These are phyloP conservation scores for Campopleginae sp. DNA, from an alignment of 2,888 invertebrate genomes.

Conservation along the genomic window DNA sequence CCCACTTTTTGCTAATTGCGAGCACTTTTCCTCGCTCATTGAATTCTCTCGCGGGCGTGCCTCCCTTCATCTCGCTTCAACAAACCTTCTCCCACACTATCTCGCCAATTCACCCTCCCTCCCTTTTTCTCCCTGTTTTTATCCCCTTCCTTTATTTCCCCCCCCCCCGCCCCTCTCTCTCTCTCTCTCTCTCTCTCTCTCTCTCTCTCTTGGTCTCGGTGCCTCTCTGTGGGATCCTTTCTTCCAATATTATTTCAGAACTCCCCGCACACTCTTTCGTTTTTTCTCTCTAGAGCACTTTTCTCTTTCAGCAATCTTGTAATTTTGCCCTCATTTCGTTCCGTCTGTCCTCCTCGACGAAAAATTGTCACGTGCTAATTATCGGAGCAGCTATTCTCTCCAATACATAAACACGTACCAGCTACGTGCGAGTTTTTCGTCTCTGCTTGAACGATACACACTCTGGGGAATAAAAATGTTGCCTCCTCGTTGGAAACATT, in stretches of 20 bases:
- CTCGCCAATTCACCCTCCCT: slow-evolving; percentile 22
- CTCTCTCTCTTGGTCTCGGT: not conserved
- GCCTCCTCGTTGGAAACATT: not conserved
- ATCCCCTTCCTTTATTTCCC: no score
- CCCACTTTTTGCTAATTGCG: slow-evolving; percentile 72
- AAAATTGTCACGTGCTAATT: slow-evolving; percentile 64
- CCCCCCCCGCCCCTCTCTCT: not conserved
- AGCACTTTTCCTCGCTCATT: slow-evolving; percentile 74
- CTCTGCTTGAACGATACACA: not conserved
- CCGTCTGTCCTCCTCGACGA: slow-evolving; percentile 25
- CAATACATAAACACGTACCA: not conserved
- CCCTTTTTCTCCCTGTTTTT: not conserved
- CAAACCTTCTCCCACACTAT: slow-evolving; percentile 42
- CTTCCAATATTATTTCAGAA: slow-evolving; percentile 56
- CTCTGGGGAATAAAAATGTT: slow-evolving; percentile 6
- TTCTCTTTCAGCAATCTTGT: slow-evolving; percentile 50
- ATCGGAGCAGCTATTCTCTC: slow-evolving; percentile 23
- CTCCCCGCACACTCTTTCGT: not conserved
- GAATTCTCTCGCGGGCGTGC: slow-evolving; percentile 66
- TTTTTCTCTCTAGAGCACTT: slow-evolving; percentile 4
- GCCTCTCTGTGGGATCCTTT: slow-evolving; percentile 44
- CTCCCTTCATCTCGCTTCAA: slow-evolving; percentile 32
- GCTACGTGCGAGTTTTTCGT: not conserved
- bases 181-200: slow-evolving; percentile 24
- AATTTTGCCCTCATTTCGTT: slow-evolving; percentile 58